Conservation (phyloP, 2,888 invertebrate species). For the Leucophenga maculata region DNA sequence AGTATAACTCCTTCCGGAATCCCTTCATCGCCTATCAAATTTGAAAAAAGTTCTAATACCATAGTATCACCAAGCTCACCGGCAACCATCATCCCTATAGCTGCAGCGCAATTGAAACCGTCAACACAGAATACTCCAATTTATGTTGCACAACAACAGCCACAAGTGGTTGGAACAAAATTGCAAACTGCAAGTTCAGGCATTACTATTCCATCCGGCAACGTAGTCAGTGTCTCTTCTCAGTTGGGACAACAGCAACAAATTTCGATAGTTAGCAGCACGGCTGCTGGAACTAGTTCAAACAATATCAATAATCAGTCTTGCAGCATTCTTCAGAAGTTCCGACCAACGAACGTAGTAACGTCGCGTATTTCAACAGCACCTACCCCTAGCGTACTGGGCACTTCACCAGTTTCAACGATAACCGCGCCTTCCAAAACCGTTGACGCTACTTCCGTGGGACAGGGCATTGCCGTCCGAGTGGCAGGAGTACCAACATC, state of each 20-base stretch:
- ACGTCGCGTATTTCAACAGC: slow-evolving; percentile 48
- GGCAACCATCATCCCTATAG: slow-evolving; percentile 1
- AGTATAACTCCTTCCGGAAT: slow-evolving; percentile 20
- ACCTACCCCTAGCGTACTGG: slow-evolving; percentile 37
- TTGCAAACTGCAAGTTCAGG: slow-evolving; percentile 20
- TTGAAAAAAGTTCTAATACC: slow-evolving; percentile 45
- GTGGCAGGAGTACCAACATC: slow-evolving; percentile 48
- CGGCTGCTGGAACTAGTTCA: slow-evolving; percentile 28
- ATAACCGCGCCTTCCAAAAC: neutral
- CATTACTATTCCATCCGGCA: slow-evolving; percentile 26
- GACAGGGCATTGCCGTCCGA: slow-evolving; percentile 44
- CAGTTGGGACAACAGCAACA: slow-evolving; percentile 47
- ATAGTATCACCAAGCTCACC: slow-evolving; percentile 30
- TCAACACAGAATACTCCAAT: slow-evolving; percentile 33
- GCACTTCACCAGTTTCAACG: slow-evolving; percentile 28
- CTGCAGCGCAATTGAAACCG: slow-evolving; percentile 34
- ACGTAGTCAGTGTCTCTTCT: slow-evolving; percentile 36
- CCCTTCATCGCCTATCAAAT: slow-evolving; percentile 39
- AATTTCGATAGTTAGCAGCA: slow-evolving; percentile 56
- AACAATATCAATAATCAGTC: slow-evolving; percentile 37
- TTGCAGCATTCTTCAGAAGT: slow-evolving; percentile 62
- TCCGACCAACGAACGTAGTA: slow-evolving; percentile 55
- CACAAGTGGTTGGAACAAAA: slow-evolving; percentile 38
- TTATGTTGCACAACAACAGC: slow-evolving; percentile 55
- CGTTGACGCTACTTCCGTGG: slow-evolving; percentile 19